phyloP scores from a whole-genome alignment of 2,113 vertebrate species.

The Lathamus discolor region DNA sequence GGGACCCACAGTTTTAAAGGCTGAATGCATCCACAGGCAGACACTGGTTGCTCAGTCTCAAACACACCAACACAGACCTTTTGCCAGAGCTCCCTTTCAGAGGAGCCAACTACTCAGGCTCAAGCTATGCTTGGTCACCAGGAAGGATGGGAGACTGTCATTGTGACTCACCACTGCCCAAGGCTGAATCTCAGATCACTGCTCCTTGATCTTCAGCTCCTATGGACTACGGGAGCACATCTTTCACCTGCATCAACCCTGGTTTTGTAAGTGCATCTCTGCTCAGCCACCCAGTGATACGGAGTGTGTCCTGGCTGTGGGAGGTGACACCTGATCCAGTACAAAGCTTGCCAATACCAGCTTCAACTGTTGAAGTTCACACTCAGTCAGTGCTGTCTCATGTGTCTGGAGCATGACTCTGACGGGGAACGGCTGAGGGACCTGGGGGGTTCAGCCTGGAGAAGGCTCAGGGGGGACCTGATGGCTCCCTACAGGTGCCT shows the following conservation, averaged over 20 bases:
- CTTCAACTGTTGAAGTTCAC: not conserved
- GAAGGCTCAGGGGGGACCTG: not conserved
- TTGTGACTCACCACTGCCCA: not conserved
- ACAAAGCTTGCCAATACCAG: not conserved
- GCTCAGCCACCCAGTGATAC: not conserved
- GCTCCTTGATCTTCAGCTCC: not conserved
- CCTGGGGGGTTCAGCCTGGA: not conserved
- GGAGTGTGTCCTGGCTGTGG: not conserved
- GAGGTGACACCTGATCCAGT: not conserved
- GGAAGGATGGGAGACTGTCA: not conserved
- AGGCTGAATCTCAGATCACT: not conserved
- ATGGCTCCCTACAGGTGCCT: not conserved
- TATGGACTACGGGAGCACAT: fast-evolving
- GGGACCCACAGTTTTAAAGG: not conserved
- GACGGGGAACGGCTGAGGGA: not conserved
- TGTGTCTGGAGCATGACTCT: not conserved
- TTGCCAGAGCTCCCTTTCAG: not conserved
- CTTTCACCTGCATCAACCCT: not conserved
- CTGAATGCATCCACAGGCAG: fast-evolving
- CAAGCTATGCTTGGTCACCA: not conserved
- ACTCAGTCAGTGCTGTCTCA: fast-evolving
- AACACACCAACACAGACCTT: fast-evolving
- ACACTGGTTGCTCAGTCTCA: not conserved
- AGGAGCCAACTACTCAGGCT: not conserved
- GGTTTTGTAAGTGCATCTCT: not conserved